Conservation (phyloP, 2,888 invertebrate genomes). For the Drosophila ezoana region DNA sequence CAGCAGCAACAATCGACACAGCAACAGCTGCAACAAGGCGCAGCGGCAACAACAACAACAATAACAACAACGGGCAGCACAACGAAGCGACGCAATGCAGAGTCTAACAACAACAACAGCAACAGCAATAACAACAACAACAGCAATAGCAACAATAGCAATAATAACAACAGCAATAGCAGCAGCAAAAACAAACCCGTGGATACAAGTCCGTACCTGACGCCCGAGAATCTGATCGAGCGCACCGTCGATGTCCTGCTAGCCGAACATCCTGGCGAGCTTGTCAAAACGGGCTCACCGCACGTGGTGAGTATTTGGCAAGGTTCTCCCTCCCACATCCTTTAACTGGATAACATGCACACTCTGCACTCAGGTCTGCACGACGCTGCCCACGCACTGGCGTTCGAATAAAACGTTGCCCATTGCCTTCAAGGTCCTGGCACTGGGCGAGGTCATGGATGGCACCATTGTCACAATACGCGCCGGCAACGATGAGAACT, state of each 20-base stretch:
- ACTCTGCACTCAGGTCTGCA: conserved; percentile 87
- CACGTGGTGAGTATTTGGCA: conserved; percentile 89
- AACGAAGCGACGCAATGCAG: conserved; percentile 55
- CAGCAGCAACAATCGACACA: conserved; percentile 43
- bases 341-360: not conserved
- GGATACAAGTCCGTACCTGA: conserved; percentile 86
- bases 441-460: conserved; percentile 96
- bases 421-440: conserved; percentile 97
- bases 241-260: conserved; percentile 93
- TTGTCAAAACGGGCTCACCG: conserved; percentile 97
- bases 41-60: conserved; percentile 57
- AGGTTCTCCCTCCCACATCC: too few relatives aligned
- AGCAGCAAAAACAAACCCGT: conserved; percentile 74
- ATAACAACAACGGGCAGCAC: conserved; percentile 49
- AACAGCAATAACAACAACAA: conserved; percentile 60
- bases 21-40: conserved; percentile 52
- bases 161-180: conserved; percentile 70
- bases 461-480: conserved; percentile 96
- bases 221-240: conserved; percentile 93
- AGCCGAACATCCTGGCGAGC: conserved; percentile 96
- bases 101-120: conserved; percentile 75
- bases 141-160: conserved; percentile 66
- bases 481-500: conserved; percentile 99
- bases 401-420: conserved; percentile 98
- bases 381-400: conserved; percentile 97